Evolutionary conservation across 2,113 vertebrate genomes (phyloP).

Genomic region (Hippotragus niger): DNA sequence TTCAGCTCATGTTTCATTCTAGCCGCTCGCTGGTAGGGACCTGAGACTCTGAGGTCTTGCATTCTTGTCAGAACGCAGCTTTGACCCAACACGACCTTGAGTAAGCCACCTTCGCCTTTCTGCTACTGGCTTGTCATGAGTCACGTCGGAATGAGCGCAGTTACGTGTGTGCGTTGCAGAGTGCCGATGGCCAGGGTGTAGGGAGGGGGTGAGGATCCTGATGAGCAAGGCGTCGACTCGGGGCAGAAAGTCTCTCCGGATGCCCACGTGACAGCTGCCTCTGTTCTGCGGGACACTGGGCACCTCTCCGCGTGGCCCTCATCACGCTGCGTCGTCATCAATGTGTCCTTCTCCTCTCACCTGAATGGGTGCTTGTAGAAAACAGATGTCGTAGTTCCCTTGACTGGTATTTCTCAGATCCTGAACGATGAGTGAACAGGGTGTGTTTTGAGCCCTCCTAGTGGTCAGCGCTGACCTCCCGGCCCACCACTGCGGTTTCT

Average conservation of each 20-base stretch:
- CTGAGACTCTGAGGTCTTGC: no score
- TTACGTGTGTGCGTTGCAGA: rapidly evolving
- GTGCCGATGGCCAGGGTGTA: neutral
- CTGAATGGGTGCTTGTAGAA: neutral
- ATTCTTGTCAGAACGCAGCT: neutral
- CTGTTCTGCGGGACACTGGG: neutral
- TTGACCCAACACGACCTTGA: neutral
- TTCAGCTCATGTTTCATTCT: neutral
- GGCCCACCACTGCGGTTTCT: rapidly evolving
- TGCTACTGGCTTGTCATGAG: rapidly evolving
- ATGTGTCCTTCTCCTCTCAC: neutral
- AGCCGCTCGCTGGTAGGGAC: neutral
- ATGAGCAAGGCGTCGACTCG: rapidly evolving
- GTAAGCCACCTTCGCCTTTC: neutral
- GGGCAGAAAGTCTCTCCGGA: neutral
- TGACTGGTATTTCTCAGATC: neutral
- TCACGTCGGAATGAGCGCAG: rapidly evolving
- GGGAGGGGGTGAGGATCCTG: no score
- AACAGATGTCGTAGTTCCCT: neutral
- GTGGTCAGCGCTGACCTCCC: neutral
- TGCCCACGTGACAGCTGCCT: rapidly evolving
- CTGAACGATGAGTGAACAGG: neutral
- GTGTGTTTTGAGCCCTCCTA: neutral
- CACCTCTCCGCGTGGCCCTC: rapidly evolving
- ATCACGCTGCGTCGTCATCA: rapidly evolving